phyloP scores from a whole-genome alignment of 1,140 invertebrate genomes.

The Epicauta chinensis region DNA sequence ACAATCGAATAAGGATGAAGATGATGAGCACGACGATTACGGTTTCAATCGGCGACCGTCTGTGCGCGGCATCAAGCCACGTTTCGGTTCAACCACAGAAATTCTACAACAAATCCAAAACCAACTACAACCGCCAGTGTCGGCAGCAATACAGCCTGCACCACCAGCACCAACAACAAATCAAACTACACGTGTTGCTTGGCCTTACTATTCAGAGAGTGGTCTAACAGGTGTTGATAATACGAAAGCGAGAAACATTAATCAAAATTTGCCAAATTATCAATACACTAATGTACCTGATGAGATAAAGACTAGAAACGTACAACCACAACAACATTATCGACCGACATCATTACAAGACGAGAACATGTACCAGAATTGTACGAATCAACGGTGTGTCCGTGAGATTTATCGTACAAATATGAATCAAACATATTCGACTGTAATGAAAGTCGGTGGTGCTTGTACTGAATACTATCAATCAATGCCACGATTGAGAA shows the following conservation, averaged over 20 bases:
- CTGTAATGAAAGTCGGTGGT: conserved; percentile 33
- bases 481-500: conserved; percentile 42
- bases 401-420: conserved; percentile 41
- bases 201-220: conserved; percentile 58
- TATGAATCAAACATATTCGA: conserved; percentile 31
- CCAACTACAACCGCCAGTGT: conserved; percentile 49
- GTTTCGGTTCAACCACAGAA: conserved; percentile 72
- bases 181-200: conserved; percentile 47
- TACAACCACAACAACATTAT: conserved; percentile 31
- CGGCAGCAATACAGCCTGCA: too few species aligned
- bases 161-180: too few species aligned
- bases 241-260: conserved; percentile 29
- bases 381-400: conserved; percentile 46
- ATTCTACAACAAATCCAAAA: conserved; percentile 74
- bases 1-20: conserved; percentile 53
- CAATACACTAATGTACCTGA: conserved; percentile 30
- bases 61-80: conserved; percentile 66
- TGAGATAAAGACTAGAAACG: conserved; percentile 30
- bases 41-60: conserved; percentile 83
- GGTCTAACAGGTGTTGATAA: conserved; percentile 40
- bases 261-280: conserved; percentile 26
- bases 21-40: conserved; percentile 80
- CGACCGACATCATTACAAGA: conserved; percentile 40
- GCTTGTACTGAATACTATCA: conserved; percentile 45
- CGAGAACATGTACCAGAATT: conserved; percentile 49